Conservation (phyloP, 2,797 vertebrate genomes). For the Paguma larvata region DNA sequence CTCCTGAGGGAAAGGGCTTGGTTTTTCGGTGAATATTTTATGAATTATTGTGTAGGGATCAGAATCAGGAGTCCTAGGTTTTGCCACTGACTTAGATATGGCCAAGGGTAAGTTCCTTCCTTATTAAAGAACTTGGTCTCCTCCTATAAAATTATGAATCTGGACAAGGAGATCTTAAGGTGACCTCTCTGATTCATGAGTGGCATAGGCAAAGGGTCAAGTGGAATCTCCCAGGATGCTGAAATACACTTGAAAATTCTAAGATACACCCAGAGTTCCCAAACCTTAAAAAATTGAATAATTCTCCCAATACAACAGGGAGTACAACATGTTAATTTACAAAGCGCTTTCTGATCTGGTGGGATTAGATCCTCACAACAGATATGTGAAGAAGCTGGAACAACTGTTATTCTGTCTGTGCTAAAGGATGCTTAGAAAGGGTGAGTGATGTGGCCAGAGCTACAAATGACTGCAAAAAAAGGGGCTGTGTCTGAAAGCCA, state of each 20-base stretch:
- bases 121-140: neutral
- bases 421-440: neutral
- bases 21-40: neutral
- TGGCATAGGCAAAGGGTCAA: neutral
- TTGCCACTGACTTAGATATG: neutral
- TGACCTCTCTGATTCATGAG: neutral
- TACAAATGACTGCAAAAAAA: neutral
- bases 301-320: neutral
- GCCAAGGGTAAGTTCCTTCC: neutral
- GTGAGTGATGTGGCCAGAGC: neutral
- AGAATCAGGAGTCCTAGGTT: neutral
- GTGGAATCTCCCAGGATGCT: neutral
- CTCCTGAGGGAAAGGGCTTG: neutral
- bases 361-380: neutral
- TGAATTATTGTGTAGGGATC: neutral
- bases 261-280: neutral
- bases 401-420: neutral
- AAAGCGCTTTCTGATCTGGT: neutral
- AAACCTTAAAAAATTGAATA: slow-evolving; percentile 1
- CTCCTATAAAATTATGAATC: neutral
- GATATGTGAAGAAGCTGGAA: neutral
- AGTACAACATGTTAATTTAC: neutral
- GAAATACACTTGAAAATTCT: neutral
- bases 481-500: neutral
- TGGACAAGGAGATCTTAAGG: neutral